Percentiles rank a stretch among this genome's conserved stretches.
Evolutionary conservation across 2,888 invertebrate species (phyloP).

Genomic region (Eurytoma adleriae): DNA sequence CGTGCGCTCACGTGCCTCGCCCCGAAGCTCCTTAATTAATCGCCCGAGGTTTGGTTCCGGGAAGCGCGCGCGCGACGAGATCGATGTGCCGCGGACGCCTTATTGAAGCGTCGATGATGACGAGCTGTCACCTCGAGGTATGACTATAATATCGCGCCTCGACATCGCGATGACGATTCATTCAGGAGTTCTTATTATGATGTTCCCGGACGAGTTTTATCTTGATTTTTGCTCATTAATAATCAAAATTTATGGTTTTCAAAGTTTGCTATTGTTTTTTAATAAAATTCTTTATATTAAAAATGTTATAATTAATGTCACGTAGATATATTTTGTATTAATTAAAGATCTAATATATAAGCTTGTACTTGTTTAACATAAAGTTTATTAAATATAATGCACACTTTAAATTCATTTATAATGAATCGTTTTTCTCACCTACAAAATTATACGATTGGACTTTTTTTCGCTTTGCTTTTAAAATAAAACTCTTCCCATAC

Average conservation of each 20-base stretch:
- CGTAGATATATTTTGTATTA: no score
- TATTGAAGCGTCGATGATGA: background rate
- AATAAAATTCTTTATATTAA: no score
- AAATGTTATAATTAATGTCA: no score
- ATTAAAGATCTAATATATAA: no score
- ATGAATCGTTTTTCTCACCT: background rate
- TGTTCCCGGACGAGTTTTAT: no score
- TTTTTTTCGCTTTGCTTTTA: constrained; percentile 16
- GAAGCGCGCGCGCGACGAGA: background rate
- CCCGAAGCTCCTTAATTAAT: constrained; percentile 44
- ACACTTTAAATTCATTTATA: background rate
- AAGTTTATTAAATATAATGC: no score
- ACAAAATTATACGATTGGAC: background rate
- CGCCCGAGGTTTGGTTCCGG: constrained; percentile 5
- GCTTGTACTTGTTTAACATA: no score
- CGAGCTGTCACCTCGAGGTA: background rate
- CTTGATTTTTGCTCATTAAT: no score
- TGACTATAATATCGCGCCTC: background rate
- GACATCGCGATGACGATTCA: background rate
- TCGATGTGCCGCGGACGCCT: background rate
- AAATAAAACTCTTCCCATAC: constrained; percentile 14
- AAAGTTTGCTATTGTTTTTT: no score
- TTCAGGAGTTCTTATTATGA: no score
- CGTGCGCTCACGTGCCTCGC: constrained; percentile 24
- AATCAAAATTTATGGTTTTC: no score